phyloP scores from a whole-genome alignment of 2,113 vertebrate species.

The Morone saxatilis region DNA sequence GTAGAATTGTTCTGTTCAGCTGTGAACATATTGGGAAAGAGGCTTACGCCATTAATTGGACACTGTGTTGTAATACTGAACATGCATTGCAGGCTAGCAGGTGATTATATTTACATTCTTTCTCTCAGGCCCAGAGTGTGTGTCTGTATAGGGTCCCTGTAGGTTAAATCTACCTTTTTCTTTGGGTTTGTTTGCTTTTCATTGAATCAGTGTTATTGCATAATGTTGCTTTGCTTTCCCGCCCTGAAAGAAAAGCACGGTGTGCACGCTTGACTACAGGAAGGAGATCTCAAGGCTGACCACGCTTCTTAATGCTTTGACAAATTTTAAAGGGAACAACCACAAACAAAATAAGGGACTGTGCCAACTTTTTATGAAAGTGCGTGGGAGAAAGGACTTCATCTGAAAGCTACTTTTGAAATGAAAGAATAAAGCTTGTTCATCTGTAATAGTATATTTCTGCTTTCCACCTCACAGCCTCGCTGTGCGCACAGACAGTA shows the following conservation, averaged over 20 bases:
- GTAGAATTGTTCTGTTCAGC: neutral
- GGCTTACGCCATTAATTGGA: neutral
- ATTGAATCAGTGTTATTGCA: conserved; percentile 31
- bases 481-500: conserved; percentile 93
- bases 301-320: conserved; percentile 19
- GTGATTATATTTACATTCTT: neutral
- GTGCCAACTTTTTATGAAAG: neutral
- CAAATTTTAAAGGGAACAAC: conserved; percentile 20
- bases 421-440: conserved; percentile 46
- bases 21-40: conserved; percentile 9
- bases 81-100: neutral
- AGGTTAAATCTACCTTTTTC: neutral
- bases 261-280: neutral
- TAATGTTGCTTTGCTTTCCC: conserved; percentile 57
- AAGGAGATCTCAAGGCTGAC: conserved; percentile 24
- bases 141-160: neutral
- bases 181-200: conserved; percentile 13
- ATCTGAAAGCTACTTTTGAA: conserved; percentile 41
- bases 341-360: conserved; percentile 13
- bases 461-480: conserved; percentile 96
- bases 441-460: conserved; percentile 80
- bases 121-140: neutral
- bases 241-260: conserved; percentile 40
- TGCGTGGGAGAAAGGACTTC: conserved; percentile 17
- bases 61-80: neutral